Percentiles rank a stretch among this genome's conserved stretches.
Conservation (phyloP, 1,140 invertebrate genomes). For the Cotesia typhae region DNA sequence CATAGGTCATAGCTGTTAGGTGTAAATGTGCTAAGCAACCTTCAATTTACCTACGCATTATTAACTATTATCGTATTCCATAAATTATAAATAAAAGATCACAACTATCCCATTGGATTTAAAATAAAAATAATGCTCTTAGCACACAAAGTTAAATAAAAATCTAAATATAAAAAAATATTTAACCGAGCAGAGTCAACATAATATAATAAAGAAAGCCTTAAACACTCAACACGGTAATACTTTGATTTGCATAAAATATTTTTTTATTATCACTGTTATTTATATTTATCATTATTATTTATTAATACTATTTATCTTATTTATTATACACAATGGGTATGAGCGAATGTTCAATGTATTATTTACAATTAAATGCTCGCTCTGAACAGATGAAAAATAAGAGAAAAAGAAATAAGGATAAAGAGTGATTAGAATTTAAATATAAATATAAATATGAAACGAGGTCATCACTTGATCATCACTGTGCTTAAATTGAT, state of each 20-base stretch:
- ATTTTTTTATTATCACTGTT: neutral
- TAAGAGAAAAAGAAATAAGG: neutral
- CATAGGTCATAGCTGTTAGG: conserved; percentile 30
- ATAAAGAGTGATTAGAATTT: conserved; percentile 2
- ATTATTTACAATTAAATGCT: neutral
- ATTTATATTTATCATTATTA: conserved; percentile 7
- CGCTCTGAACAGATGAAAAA: neutral
- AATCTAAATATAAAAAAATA: neutral
- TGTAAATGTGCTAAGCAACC: conserved; percentile 40
- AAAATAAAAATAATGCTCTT: neutral
- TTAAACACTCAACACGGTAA: neutral
- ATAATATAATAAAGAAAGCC: neutral
- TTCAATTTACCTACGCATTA: conserved; percentile 32
- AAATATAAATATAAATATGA: neutral
- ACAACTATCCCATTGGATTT: conserved; percentile 33
- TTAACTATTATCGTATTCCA: neutral
- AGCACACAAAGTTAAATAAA: neutral
- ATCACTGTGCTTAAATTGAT: conserved; percentile 7
- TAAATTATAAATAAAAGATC: conserved; percentile 35
- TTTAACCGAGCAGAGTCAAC: neutral
- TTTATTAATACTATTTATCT: conserved; percentile 4
- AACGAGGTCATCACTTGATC: conserved; percentile 21
- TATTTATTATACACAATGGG: neutral
- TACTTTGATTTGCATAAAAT: conserved; percentile 5
- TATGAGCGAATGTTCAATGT: too few species aligned